A percentile compares a stretch with the other conserved stretches of the same genome.
These are phyloP conservation scores for Fragum fragum DNA, from an alignment of 2,888 invertebrate species.

Conservation along the genomic window DNA sequence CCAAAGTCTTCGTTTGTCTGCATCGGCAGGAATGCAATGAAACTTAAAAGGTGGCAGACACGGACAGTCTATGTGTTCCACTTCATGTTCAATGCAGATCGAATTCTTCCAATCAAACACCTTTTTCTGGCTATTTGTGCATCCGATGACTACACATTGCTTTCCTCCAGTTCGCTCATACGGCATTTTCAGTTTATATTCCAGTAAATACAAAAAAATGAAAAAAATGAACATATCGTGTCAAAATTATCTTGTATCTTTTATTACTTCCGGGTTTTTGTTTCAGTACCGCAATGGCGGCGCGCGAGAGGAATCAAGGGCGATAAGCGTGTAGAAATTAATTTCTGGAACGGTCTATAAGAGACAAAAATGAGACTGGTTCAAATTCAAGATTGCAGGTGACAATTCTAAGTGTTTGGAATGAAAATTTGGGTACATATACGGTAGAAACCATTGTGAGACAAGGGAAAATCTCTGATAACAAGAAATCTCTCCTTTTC, in stretches of 20 bases:
- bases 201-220: not conserved
- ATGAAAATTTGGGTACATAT: no score
- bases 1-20: conserved; percentile 28
- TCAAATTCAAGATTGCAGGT: no score
- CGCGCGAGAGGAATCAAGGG: no score
- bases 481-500: no score
- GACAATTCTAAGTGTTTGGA: no score
- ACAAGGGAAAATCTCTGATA: no score
- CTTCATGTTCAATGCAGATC: conserved; percentile 22
- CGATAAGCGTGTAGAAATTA: not conserved
- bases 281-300: conserved; percentile 26
- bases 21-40: conserved; percentile 42
- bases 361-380: no score
- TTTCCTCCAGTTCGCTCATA: conserved; percentile 39
- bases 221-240: no score
- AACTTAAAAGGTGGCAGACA: conserved; percentile 41
- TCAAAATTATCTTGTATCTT: no score
- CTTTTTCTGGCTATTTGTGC: conserved; percentile 44
- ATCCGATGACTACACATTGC: conserved; percentile 37
- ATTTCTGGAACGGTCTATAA: not conserved
- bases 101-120: conserved; percentile 36
- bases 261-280: not conserved
- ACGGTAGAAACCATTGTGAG: no score
- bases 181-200: conserved; percentile 25
- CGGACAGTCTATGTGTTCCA: conserved; percentile 34